Percentiles rank a stretch among this genome's conserved stretches.
phyloP scores from a whole-genome alignment of 2,113 vertebrate species.

The Pollachius pollachius region DNA sequence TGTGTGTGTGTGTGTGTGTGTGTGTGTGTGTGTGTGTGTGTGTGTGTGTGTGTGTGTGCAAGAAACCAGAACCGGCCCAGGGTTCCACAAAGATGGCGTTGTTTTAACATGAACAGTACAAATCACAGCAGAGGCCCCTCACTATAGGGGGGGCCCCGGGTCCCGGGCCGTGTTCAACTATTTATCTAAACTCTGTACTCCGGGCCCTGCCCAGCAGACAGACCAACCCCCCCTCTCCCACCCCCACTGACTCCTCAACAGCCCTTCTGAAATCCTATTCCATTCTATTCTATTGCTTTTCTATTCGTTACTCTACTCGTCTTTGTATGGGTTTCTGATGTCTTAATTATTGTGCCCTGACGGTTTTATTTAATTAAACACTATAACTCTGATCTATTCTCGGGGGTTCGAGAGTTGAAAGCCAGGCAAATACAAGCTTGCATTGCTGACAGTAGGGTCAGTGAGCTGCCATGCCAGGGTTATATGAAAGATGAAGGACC shows the following conservation, averaged over 20 bases:
- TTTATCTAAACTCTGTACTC: conserved; percentile 44
- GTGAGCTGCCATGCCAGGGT: no score
- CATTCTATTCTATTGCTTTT: background rate
- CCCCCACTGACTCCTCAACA: background rate
- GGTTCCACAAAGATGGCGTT: conserved; percentile 11
- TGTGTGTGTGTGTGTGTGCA: background rate
- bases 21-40: background rate
- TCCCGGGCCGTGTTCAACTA: conserved; percentile 29
- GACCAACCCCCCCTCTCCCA: background rate
- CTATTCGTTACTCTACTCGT: background rate
- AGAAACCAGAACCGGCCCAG: conserved; percentile 40
- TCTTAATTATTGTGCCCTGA: no score
- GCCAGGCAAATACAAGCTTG: no score
- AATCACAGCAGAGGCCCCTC: conserved; percentile 42
- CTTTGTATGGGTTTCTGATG: no score
- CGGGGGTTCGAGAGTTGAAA: no score
- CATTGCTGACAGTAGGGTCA: no score
- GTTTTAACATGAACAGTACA: conserved; percentile 34
- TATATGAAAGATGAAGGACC: background rate
- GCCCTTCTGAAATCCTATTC: background rate
- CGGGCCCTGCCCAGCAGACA: no score
- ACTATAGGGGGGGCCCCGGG: conserved; percentile 14
- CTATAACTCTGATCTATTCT: no score
- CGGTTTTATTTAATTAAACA: no score
- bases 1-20: no score